Conservation (phyloP, 2,113 vertebrate genomes). For the Elachura formosa region DNA sequence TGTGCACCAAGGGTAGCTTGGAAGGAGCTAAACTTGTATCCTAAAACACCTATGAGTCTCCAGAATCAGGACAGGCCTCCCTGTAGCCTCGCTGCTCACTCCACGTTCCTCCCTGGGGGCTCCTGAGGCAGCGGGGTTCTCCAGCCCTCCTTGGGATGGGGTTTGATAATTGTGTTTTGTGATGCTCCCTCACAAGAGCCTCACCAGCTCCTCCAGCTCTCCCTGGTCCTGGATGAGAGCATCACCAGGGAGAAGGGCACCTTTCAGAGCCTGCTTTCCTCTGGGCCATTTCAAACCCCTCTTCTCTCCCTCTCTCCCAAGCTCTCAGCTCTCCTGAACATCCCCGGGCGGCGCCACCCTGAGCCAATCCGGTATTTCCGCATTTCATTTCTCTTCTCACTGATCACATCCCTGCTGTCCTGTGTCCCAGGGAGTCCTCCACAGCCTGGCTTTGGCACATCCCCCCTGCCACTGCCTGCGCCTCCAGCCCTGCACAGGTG, state of each 20-base stretch:
- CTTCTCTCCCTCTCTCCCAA: constrained; percentile 37
- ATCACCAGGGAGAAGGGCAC: background rate
- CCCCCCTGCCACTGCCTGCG: background rate
- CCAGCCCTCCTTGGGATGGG: background rate
- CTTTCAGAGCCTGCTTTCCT: background rate
- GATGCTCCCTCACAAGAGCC: background rate
- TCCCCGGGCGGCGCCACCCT: background rate
- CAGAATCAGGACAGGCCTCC: background rate
- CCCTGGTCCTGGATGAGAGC: background rate
- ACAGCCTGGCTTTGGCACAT: background rate
- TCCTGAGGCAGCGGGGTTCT: background rate
- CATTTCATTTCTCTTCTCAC: background rate
- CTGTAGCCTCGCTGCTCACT: accelerated
- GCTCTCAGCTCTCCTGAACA: background rate
- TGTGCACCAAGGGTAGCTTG: background rate
- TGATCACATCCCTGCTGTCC: background rate
- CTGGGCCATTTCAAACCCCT: background rate
- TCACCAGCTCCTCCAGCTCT: background rate
- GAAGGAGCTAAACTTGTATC: background rate
- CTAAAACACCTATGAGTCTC: background rate
- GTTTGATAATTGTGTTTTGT: background rate
- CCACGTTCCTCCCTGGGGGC: background rate
- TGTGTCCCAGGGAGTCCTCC: background rate
- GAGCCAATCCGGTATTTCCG: background rate
- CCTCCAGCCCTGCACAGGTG: background rate